Evolutionary conservation across 2,888 invertebrate species (phyloP).

Genomic region (Dryocosmus kuriphilus): DNA sequence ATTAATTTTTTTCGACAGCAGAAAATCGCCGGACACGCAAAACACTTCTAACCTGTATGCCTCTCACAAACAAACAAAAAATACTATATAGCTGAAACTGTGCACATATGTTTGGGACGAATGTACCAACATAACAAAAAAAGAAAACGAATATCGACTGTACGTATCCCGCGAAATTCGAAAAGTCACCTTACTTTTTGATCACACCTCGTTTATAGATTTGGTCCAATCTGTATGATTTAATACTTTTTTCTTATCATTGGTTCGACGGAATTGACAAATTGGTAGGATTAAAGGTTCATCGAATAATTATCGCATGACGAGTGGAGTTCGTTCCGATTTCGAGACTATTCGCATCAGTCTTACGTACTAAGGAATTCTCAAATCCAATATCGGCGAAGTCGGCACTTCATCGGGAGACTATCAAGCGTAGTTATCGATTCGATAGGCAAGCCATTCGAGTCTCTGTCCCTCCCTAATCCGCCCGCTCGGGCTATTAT

Average conservation of each 20-base stretch:
- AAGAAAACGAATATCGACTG: no score
- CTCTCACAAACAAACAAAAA: no score
- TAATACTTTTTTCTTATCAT: not conserved
- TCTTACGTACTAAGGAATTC: slow-evolving; percentile 32
- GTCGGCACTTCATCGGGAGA: slow-evolving; percentile 61
- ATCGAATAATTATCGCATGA: slow-evolving; percentile 5
- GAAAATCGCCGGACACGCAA: no score
- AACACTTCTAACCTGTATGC: no score
- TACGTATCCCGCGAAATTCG: no score
- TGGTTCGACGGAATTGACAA: not conserved
- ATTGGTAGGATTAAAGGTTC: no score
- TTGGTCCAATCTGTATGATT: not conserved
- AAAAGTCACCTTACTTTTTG: no score
- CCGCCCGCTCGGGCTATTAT: slow-evolving; percentile 67
- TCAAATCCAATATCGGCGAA: slow-evolving; percentile 44
- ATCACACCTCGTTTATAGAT: no score
- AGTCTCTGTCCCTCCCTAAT: slow-evolving; percentile 64
- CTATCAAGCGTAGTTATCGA: slow-evolving; percentile 69
- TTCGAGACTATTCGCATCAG: slow-evolving; percentile 15
- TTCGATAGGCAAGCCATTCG: slow-evolving; percentile 65
- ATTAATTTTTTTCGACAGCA: no score
- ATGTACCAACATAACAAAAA: no score
- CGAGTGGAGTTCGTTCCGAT: slow-evolving; percentile 14
- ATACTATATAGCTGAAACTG: no score
- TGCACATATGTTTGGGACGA: no score